Base-by-base conservation (phyloP, 2,797 vertebrate genomes). In the Dendrocincla fuliginosa region DNA sequence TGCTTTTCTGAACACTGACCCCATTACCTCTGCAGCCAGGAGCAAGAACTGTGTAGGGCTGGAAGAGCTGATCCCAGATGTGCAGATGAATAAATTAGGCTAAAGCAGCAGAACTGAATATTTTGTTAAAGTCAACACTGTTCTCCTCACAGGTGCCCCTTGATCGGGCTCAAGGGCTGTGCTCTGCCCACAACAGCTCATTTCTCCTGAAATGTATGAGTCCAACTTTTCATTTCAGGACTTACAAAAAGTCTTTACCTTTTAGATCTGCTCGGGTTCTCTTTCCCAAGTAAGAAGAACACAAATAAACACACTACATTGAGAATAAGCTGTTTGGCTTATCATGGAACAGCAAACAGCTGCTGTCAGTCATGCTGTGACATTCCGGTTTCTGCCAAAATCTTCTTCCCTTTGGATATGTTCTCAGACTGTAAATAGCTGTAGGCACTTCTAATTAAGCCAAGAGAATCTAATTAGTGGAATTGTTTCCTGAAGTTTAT, bases 381-480 rank as follows among this genome's bases (percentile, higher is more conserved):
- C 78, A 68, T 89, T 93, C 91, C 2, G 2, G 15, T 77, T 49
- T 39, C 77, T 94, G 93, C 94, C 90, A 88, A 94, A 73, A 52
- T 81, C 90, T 25, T 69, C 87, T 94, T 91, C 78, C 82, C 67
- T 70, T 85, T 64, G 82, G 92, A 76, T 81, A 53, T 81, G 50
- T 94, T 93, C 65, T 78, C 11, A 11, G 79, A 52, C 89, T 89
- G 65, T 74, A 89, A 95, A 96, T 89, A 93, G 71, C 89, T 85
- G 73, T 41, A 94, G 89, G 67, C 90, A 63, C 61, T 90, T 89
- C 89, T 93, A 95, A 96, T 96, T 96, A 95, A 95, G 81, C 81
- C 73, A 71, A 74, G 73, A 94, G 59, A 88, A 89, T 69, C 91
- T 89, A 96, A 96, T 97, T 96, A 97, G 91, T 44, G 53, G 78